phyloP scores from a whole-genome alignment of 2,888 invertebrate species.

The Hoplodrina blanda region DNA sequence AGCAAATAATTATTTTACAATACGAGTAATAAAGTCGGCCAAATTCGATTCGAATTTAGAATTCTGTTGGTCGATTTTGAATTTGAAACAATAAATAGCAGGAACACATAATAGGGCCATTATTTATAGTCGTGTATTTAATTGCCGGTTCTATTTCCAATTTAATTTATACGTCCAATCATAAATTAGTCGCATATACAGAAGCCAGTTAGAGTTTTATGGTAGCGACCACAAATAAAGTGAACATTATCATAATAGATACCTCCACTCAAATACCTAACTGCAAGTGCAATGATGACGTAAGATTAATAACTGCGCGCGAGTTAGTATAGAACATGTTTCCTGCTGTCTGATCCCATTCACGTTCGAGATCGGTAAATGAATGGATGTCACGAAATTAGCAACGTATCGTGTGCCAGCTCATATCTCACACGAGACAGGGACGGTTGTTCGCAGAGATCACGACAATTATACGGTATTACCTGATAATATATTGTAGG shows the following conservation, averaged over 20 bases:
- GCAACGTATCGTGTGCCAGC: constrained; percentile 86
- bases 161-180: constrained; percentile 76
- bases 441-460: constrained; percentile 81
- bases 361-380: constrained; percentile 83
- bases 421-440: constrained; percentile 85
- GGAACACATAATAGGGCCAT: constrained; percentile 69
- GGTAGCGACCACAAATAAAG: constrained; percentile 55
- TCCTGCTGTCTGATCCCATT: constrained; percentile 83
- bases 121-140: constrained; percentile 76
- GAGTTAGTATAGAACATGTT: constrained; percentile 47
- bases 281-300: constrained; percentile 37
- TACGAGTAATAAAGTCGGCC: constrained; percentile 61
- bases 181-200: constrained; percentile 76
- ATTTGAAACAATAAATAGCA: constrained; percentile 73
- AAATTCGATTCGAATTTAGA: constrained; percentile 58
- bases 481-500: constrained; percentile 81
- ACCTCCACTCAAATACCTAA: constrained; percentile 36
- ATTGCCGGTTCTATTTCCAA: constrained; percentile 77
- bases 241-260: constrained; percentile 30
- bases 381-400: constrained; percentile 88
- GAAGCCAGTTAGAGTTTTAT: constrained; percentile 56
- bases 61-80: constrained; percentile 67
- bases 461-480: constrained; percentile 83
- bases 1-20: constrained; percentile 58
- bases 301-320: constrained; percentile 27